Conservation (phyloP, 2,888 invertebrate species). For the Eudemis profundana region DNA sequence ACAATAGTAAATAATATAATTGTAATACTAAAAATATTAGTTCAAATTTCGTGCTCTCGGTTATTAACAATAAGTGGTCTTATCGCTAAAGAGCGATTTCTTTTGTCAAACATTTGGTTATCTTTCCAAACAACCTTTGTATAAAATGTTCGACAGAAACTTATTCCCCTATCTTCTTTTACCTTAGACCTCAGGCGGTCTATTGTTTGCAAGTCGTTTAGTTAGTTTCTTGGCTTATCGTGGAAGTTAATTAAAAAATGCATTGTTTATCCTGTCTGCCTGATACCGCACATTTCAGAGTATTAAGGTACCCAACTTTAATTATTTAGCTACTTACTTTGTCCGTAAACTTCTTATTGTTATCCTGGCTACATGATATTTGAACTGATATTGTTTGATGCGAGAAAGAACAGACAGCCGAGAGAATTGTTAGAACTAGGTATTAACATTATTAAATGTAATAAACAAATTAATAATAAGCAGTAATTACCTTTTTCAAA, state of each 20-base stretch:
- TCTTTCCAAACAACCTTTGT: too few relatives aligned
- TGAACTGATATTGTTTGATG: neutral
- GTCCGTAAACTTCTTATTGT: neutral
- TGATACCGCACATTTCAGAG: conserved; percentile 34
- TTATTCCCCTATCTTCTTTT: neutral
- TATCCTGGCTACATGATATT: neutral
- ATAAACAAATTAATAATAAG: too few relatives aligned
- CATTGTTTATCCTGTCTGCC: conserved; percentile 32
- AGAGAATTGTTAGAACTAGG: too few relatives aligned
- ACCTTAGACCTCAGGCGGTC: conserved; percentile 19
- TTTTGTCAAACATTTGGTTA: too few relatives aligned
- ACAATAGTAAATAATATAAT: too few relatives aligned
- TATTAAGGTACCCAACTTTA: conserved; percentile 15
- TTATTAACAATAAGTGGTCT: too few relatives aligned
- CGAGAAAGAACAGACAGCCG: neutral
- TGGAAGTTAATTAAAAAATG: conserved; percentile 42
- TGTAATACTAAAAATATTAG: too few relatives aligned
- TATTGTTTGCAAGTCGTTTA: conserved; percentile 20
- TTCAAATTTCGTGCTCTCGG: too few relatives aligned
- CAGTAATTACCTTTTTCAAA: too few relatives aligned
- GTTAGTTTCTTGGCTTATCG: conserved; percentile 40
- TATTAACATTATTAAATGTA: too few relatives aligned
- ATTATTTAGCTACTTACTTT: neutral
- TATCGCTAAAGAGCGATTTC: too few relatives aligned
- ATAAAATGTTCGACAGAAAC: too few relatives aligned